Conservation (phyloP, 2,113 vertebrate species). For the Cyprinodon tularosa region DNA sequence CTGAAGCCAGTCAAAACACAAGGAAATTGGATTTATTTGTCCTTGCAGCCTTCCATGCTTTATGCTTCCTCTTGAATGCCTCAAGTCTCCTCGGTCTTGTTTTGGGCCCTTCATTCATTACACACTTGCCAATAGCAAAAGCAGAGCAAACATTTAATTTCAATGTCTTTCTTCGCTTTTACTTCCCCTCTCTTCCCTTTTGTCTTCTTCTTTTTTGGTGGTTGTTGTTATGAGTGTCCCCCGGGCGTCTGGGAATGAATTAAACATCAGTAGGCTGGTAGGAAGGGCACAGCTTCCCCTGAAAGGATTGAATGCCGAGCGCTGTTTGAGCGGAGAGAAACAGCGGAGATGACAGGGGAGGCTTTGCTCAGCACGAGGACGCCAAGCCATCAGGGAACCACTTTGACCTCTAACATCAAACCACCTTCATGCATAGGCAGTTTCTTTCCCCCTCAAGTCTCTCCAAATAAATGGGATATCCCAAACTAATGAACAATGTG, state of each 20-base stretch:
- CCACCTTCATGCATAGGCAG: constrained; percentile 53
- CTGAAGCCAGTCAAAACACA: constrained; percentile 35
- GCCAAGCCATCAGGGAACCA: constrained; percentile 60
- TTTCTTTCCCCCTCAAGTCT: constrained; percentile 10
- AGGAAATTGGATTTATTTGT: constrained; percentile 37
- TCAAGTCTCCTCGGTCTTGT: constrained; percentile 21
- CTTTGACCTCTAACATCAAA: constrained; percentile 67
- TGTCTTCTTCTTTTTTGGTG: constrained; percentile 18
- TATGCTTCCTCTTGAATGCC: constrained; percentile 21
- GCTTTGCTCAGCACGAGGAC: constrained; percentile 59
- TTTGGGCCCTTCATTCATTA: constrained; percentile 34
- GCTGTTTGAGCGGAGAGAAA: constrained; percentile 46
- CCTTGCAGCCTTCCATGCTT: not conserved
- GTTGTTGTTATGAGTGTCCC: constrained; percentile 70
- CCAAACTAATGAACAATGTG: constrained; percentile 27
- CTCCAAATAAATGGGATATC: constrained; percentile 39
- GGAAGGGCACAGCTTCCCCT: constrained; percentile 65
- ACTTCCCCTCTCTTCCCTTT: not conserved
- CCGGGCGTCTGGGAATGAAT: constrained; percentile 68
- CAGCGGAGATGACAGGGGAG: constrained; percentile 66
- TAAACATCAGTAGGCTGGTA: constrained; percentile 74
- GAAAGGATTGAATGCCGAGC: constrained; percentile 63
- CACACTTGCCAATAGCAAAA: constrained; percentile 41
- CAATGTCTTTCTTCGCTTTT: constrained; percentile 35
- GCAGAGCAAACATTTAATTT: constrained; percentile 57